A percentile compares a stretch with the other conserved stretches of the same genome.
phyloP scores from a whole-genome alignment of 2,113 vertebrate species.

The Oxyruncus cristatus region DNA sequence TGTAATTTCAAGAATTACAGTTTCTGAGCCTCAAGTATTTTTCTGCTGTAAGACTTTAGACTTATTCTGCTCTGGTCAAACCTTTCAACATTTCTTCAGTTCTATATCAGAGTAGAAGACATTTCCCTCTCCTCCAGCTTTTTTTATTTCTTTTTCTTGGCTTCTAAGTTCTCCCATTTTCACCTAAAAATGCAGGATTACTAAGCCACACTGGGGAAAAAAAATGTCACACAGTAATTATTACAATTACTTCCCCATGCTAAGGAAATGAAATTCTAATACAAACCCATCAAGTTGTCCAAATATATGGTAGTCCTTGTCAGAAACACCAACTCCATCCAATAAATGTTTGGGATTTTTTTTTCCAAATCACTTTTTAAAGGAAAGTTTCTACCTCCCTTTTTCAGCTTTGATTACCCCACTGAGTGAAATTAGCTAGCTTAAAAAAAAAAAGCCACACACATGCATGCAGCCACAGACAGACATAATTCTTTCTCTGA shows the following conservation, averaged over 20 bases:
- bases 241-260: background rate
- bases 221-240: background rate
- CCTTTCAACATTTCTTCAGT: background rate
- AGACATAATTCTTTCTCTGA: background rate
- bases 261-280: background rate
- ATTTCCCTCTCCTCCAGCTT: background rate
- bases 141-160: background rate
- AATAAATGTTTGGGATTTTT: background rate
- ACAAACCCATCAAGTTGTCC: background rate
- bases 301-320: background rate
- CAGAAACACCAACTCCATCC: background rate
- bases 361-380: background rate
- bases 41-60: slow-evolving; percentile 23
- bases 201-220: background rate
- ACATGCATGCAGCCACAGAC: background rate
- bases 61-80: background rate
- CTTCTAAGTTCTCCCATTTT: background rate
- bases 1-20: slow-evolving; percentile 42
- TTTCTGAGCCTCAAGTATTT: slow-evolving; percentile 43
- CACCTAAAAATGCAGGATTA: background rate
- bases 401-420: background rate
- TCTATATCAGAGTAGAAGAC: background rate
- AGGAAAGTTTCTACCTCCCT: background rate
- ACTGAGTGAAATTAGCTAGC: background rate
- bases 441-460: background rate